Percentiles rank a stretch among this genome's conserved stretches.
Conservation (phyloP, 2,113 vertebrate genomes). For the Nannospalax galili region DNA sequence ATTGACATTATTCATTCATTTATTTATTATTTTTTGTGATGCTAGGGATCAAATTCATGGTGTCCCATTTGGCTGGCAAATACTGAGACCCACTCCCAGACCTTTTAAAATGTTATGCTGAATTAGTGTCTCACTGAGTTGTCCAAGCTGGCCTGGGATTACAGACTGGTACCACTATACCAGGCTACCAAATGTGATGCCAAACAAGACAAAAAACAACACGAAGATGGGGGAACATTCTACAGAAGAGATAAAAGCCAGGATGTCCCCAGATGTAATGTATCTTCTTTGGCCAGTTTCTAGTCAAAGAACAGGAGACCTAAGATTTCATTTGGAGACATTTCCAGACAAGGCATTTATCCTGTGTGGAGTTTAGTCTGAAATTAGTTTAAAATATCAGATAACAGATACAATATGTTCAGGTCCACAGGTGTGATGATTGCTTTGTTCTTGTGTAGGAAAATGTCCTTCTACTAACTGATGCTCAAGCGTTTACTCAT, state of each 20-base stretch:
- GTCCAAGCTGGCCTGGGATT: neutral
- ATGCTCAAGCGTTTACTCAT: neutral
- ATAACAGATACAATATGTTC: neutral
- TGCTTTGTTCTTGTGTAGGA: neutral
- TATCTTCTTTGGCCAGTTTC: neutral
- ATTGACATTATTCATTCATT: neutral
- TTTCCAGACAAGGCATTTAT: neutral
- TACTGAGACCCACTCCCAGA: no score
- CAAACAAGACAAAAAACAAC: neutral
- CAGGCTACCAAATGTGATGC: neutral
- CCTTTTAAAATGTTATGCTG: neutral
- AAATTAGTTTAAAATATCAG: neutral
- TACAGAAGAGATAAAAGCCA: constrained; percentile 1
- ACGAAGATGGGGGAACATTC: neutral
- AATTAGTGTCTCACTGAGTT: neutral
- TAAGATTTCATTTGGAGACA: neutral
- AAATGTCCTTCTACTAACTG: neutral
- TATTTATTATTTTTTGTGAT: neutral
- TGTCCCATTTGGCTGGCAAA: neutral
- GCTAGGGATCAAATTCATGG: neutral
- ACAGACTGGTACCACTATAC: neutral
- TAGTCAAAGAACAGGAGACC: neutral
- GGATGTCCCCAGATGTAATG: neutral
- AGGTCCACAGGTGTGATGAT: neutral
- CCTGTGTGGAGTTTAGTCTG: neutral